These are phyloP conservation scores for Enteromius trimaculatus DNA, from an alignment of 2,797 vertebrate genomes.

Conservation along the genomic window DNA sequence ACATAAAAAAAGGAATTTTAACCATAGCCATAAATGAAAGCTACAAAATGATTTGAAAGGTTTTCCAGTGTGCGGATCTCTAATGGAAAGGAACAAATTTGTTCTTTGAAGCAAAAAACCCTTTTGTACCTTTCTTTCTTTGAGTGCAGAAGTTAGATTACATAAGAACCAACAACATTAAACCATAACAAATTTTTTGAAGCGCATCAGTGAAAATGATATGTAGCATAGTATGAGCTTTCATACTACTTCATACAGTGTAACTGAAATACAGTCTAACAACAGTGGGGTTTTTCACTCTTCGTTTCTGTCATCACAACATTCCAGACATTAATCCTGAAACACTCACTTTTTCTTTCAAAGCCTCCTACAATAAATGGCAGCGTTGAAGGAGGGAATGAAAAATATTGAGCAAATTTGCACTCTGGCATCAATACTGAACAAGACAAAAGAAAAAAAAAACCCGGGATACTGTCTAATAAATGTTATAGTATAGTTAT, in stretches of 20 bases:
- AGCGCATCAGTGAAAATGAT: not conserved
- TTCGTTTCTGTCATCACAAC: not conserved
- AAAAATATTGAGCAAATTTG: too few relatives aligned
- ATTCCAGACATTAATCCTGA: not conserved
- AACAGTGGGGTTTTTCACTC: too few relatives aligned
- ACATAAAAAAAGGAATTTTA: not conserved
- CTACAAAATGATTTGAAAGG: not conserved
- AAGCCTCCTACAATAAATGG: not conserved
- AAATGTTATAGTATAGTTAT: too few relatives aligned
- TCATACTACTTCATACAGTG: not conserved
- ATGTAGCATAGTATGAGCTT: not conserved
- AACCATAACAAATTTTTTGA: conserved; percentile 1
- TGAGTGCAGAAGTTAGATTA: not conserved
- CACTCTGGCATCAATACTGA: too few relatives aligned
- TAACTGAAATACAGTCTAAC: not conserved
- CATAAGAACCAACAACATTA: not conserved
- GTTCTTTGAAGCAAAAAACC: not conserved
- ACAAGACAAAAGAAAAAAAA: too few relatives aligned
- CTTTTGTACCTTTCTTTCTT: not conserved
- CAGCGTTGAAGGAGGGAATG: too few relatives aligned
- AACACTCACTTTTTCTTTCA: not conserved
- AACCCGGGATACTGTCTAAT: too few relatives aligned
- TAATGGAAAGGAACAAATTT: not conserved
- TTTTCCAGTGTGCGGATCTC: not conserved
- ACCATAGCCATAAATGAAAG: not conserved